Evolutionary conservation across 2,888 invertebrate species (phyloP), one percentile per base, ranked within the genome.

Genomic region (Limnephilus auricula): DNA sequence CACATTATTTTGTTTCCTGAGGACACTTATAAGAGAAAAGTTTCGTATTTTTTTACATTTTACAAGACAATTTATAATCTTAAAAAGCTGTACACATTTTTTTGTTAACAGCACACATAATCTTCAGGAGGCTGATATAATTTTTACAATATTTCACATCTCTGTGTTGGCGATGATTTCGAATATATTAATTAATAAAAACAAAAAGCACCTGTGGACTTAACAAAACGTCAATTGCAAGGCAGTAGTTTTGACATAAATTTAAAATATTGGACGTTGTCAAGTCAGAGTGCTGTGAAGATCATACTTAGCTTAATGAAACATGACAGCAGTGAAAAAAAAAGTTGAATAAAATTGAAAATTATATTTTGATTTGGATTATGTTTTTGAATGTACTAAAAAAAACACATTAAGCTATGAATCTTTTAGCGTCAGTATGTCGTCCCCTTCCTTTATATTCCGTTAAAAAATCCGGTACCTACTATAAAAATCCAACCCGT

Each of bases 401-500:
- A 65, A n/a, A 65, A 15, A 65, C 6, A 25, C 65, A 65, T 50
- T 25, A 65, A 65, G 65, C 25, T 25, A 65, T 65, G 65, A 65
- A 25, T 65, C 25, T 65, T 65, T 65, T 65, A 65, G 1, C n/a
- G n/a, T 65, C 78, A 90, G 92, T 92, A 86, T 92, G 34, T 34
- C 25, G 15, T 12, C 82, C 83, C 78, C 32, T 50, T 50, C 65
- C 34, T 37, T 40, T 65, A 50, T n/a, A n/a, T n/a, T n/a, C n/a
- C n/a, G n/a, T 50, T 34, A 84, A 65, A 34, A 83, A 84, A 50
- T 32, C 84, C 78, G 30, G 79, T 37, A 86, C 45, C 79, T 87
- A 91, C 82, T 92, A 89, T 32, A 89, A 79, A 89, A 89, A 89
- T 50, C 90, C 37, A 89, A 90, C 90, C 89, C 92, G 89, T 89